These are phyloP conservation scores for Blomia tropicalis DNA, from an alignment of 2,888 invertebrate genomes.

Conservation along the genomic window DNA sequence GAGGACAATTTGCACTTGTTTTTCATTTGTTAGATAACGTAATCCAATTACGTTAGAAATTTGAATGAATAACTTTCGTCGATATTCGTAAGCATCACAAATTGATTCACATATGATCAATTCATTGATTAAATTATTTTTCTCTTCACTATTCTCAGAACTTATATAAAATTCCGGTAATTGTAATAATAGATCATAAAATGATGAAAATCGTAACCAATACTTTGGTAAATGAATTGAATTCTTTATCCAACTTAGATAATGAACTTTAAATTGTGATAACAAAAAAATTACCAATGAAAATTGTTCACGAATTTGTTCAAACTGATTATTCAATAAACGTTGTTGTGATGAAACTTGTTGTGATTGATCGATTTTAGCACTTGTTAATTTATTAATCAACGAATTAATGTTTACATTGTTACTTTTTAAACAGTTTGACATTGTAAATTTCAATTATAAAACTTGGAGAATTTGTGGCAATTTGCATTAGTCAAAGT, in stretches of 20 bases:
- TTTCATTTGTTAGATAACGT: neutral
- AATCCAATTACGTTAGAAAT: neutral
- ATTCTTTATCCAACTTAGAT: constrained; percentile 7
- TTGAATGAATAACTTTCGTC: neutral
- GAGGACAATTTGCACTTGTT: neutral
- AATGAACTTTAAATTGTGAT: neutral
- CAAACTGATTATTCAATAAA: too few relatives aligned
- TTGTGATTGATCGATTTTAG: too few relatives aligned
- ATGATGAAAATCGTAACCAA: neutral
- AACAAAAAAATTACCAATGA: neutral
- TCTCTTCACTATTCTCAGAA: neutral
- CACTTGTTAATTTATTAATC: too few relatives aligned
- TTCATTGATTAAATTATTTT: neutral
- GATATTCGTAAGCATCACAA: neutral
- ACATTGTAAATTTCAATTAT: too few relatives aligned
- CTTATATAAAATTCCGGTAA: neutral
- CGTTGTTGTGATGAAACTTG: too few relatives aligned
- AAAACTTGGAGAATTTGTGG: too few relatives aligned
- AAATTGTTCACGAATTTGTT: neutral
- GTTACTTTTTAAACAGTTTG: too few relatives aligned
- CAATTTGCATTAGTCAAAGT: too few relatives aligned
- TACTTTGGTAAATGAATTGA: neutral
- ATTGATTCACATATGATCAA: neutral
- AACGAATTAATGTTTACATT: too few relatives aligned
- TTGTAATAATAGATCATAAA: neutral